A percentile compares a stretch with the other conserved stretches of the same genome.
These are phyloP conservation scores for Poecilia picta DNA, from an alignment of 2,797 vertebrate genomes.

Conservation along the genomic window DNA sequence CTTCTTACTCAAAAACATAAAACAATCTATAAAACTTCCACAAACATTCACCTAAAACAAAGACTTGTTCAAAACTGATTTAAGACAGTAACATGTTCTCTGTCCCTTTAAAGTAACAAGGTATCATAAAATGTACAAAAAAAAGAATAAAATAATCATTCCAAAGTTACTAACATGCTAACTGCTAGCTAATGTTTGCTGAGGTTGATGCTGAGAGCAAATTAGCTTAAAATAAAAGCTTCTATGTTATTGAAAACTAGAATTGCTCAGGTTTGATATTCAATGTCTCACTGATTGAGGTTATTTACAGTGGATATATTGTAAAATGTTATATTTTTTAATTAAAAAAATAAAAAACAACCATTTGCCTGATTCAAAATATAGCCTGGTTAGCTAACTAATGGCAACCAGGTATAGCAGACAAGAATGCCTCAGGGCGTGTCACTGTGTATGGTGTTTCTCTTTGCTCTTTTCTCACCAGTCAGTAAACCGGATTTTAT, in stretches of 20 bases:
- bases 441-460: background rate
- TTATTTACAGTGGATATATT: background rate
- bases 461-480: background rate
- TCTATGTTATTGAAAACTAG: too few relatives aligned
- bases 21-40: background rate
- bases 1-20: background rate
- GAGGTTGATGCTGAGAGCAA: background rate
- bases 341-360: background rate
- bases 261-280: background rate
- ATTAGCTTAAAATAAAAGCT: background rate
- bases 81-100: background rate
- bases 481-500: background rate
- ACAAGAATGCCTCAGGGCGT: background rate
- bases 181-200: background rate
- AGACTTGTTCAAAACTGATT: background rate
- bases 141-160: background rate
- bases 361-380: background rate
- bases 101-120: background rate
- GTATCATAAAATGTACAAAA: background rate
- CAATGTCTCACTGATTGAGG: background rate
- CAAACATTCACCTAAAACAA: background rate
- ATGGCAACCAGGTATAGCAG: background rate
- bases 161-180: background rate
- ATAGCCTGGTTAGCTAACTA: slow-evolving; percentile 3
- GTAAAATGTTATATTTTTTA: background rate